Percentiles rank a stretch among this genome's conserved stretches.
These are phyloP conservation scores for Lacerta agilis DNA, from an alignment of 2,797 vertebrate genomes.

Conservation along the genomic window DNA sequence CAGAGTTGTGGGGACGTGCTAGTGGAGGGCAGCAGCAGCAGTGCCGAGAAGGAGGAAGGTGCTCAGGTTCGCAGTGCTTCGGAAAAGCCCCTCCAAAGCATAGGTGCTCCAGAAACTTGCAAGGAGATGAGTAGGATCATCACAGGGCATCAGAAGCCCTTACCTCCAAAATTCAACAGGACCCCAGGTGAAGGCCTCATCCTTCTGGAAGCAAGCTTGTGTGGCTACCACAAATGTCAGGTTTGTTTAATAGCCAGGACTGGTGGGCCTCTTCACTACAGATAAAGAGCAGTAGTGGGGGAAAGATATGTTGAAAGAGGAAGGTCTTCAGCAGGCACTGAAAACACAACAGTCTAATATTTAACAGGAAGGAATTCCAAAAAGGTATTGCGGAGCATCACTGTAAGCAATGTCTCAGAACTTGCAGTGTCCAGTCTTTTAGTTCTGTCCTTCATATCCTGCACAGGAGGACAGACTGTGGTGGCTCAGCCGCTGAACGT, in stretches of 20 bases:
- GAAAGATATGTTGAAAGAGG: too few relatives aligned
- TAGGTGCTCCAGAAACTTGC: background rate
- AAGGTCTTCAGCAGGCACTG: too few relatives aligned
- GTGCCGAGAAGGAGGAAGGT: background rate
- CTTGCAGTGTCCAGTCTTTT: background rate
- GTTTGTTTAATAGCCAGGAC: too few relatives aligned
- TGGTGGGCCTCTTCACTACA: background rate
- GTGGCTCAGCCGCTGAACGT: slow-evolving; percentile 86
- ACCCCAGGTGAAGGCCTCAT: background rate
- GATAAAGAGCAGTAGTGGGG: too few relatives aligned
- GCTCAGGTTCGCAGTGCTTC: background rate
- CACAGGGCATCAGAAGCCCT: background rate
- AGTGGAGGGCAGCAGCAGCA: too few relatives aligned
- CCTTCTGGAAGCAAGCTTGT: background rate
- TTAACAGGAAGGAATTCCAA: too few relatives aligned
- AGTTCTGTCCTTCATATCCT: slow-evolving; percentile 14
- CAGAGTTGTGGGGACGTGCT: too few relatives aligned
- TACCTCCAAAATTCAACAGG: background rate
- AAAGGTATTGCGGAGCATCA: too few relatives aligned
- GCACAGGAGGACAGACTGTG: slow-evolving; percentile 83
- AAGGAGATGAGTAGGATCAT: background rate
- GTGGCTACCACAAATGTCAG: too few relatives aligned
- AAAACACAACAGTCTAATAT: too few relatives aligned
- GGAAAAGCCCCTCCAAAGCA: background rate
- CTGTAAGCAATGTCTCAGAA: background rate